These are phyloP conservation scores for Tangara arthus DNA, from an alignment of 2,797 vertebrate genomes.

Conservation along the genomic window DNA sequence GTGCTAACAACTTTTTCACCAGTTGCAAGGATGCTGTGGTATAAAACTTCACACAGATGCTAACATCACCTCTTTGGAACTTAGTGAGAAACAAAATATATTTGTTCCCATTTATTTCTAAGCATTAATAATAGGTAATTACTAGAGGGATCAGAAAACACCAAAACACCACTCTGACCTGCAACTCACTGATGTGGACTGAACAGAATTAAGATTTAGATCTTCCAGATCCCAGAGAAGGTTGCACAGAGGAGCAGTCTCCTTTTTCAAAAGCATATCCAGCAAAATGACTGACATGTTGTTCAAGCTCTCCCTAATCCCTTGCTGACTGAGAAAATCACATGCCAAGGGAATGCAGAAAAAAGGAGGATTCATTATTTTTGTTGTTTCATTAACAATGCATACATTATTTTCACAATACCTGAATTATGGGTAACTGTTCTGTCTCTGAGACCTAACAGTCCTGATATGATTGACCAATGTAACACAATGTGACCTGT, in stretches of 20 bases:
- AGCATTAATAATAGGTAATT: neutral
- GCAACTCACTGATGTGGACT: neutral
- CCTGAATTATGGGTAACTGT: neutral
- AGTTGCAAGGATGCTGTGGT: neutral
- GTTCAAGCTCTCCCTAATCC: neutral
- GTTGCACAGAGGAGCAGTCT: neutral
- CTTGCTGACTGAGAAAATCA: neutral
- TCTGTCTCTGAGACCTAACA: neutral
- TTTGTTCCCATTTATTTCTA: neutral
- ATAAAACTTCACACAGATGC: neutral
- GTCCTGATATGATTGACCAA: neutral
- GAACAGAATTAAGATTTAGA: neutral
- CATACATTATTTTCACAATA: neutral
- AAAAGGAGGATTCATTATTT: neutral
- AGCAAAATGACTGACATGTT: neutral
- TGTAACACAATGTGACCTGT: neutral
- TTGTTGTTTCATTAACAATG: neutral
- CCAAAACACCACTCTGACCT: neutral
- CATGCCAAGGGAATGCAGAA: neutral
- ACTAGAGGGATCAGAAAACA: neutral
- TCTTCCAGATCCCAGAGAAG: neutral
- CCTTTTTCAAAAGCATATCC: neutral
- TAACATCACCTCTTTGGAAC: neutral
- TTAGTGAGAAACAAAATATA: neutral
- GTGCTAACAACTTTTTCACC: neutral